A percentile compares a stretch with the other conserved stretches of the same genome.
These are phyloP conservation scores for Eudyptes chrysolophus DNA, from an alignment of 2,113 vertebrate species.

Conservation along the genomic window DNA sequence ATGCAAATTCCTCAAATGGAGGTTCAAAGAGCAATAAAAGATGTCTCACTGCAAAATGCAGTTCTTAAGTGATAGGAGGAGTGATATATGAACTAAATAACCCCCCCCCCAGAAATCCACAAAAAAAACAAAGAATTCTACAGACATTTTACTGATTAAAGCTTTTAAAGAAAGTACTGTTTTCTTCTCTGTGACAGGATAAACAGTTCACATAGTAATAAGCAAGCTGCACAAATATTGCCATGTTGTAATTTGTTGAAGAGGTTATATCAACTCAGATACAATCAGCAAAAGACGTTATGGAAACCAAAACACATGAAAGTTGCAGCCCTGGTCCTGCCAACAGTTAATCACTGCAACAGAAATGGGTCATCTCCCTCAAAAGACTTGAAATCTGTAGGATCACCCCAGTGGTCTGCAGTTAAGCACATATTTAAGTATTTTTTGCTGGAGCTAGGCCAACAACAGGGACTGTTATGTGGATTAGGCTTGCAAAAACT, in stretches of 20 bases:
- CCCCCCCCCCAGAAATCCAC: accelerated
- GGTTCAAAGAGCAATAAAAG: constrained; percentile 1
- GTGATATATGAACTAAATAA: not conserved
- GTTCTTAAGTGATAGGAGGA: not conserved
- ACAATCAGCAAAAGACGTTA: not conserved
- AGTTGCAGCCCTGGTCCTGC: not conserved
- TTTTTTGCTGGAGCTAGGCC: not conserved
- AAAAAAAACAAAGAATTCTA: not conserved
- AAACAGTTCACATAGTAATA: not conserved
- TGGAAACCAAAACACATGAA: not conserved
- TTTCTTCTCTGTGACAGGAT: not conserved
- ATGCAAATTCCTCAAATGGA: not conserved
- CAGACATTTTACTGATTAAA: not conserved
- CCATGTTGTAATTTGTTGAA: not conserved
- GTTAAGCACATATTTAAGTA: not conserved
- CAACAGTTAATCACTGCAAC: not conserved
- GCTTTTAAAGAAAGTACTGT: not conserved
- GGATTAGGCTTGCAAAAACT: not conserved
- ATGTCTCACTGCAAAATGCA: not conserved
- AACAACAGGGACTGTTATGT: not conserved
- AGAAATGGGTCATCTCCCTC: not conserved
- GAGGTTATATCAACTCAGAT: not conserved
- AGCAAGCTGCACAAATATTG: not conserved
- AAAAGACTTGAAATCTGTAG: not conserved
- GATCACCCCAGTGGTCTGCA: not conserved